A percentile compares a stretch with the other conserved stretches of the same genome.
These are phyloP conservation scores for Atherinosoma microstoma DNA, from an alignment of 2,797 vertebrate genomes.

Conservation along the genomic window DNA sequence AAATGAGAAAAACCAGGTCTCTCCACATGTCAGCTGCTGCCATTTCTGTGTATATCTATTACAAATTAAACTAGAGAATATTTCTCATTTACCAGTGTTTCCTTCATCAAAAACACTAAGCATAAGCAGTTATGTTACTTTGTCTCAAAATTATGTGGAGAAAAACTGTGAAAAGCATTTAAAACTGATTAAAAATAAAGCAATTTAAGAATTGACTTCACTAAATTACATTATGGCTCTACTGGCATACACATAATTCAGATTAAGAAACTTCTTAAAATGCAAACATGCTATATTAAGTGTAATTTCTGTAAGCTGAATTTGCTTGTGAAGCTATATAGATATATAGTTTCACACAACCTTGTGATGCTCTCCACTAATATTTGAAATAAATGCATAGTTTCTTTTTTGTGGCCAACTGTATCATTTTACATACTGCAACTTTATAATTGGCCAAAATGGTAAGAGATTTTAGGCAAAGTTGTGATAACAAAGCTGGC, in stretches of 20 bases:
- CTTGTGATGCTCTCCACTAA: not conserved
- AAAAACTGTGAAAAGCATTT: not conserved
- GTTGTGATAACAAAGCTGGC: not conserved
- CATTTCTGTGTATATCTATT: conserved; percentile 40
- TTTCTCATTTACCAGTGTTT: no score
- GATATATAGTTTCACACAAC: not conserved
- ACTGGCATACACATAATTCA: not conserved
- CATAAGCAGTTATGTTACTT: not conserved
- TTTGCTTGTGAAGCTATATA: no score
- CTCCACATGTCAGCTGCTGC: conserved; percentile 41
- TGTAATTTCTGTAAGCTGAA: no score
- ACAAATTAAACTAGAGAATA: not conserved
- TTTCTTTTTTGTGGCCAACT: not conserved
- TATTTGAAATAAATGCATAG: not conserved
- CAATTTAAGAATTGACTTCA: no score
- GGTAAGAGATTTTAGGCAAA: not conserved
- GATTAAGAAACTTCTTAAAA: not conserved
- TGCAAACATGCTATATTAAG: no score
- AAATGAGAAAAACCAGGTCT: conserved; percentile 45
- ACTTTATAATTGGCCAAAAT: not conserved
- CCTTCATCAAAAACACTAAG: no score
- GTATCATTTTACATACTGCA: not conserved
- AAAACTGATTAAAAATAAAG: no score
- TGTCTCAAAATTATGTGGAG: not conserved
- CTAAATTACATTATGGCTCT: no score